These are phyloP conservation scores for Notarius quadriscutis DNA, from an alignment of 2,113 vertebrate species.

Conservation along the genomic window DNA sequence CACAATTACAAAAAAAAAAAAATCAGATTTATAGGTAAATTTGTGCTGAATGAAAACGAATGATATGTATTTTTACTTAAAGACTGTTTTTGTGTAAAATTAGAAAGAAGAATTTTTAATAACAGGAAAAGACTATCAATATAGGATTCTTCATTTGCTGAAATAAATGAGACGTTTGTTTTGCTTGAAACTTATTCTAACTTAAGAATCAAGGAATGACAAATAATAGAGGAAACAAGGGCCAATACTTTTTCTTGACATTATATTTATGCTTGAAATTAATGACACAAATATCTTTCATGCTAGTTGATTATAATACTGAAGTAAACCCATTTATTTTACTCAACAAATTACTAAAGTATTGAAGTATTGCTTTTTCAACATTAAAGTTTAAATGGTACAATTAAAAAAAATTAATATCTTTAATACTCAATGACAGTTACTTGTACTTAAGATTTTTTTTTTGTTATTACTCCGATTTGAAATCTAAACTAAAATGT, in stretches of 20 bases:
- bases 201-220: background rate
- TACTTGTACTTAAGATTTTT: background rate
- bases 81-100: background rate
- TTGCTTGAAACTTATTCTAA: no score
- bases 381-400: background rate
- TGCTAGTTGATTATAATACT: background rate
- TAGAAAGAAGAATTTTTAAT: background rate
- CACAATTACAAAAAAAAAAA: no score
- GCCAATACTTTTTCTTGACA: background rate
- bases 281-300: background rate
- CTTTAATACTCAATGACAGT: no score
- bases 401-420: no score
- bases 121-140: background rate
- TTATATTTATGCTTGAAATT: background rate
- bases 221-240: background rate
- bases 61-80: background rate
- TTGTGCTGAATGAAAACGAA: background rate
- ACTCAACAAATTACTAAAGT: background rate
- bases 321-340: background rate
- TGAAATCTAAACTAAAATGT: background rate
- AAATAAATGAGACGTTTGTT: background rate
- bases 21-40: background rate
- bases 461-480: no score
- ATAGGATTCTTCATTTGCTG: background rate
- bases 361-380: background rate